phyloP scores from a whole-genome alignment of 2,113 vertebrate genomes.

The Redunca redunca region DNA sequence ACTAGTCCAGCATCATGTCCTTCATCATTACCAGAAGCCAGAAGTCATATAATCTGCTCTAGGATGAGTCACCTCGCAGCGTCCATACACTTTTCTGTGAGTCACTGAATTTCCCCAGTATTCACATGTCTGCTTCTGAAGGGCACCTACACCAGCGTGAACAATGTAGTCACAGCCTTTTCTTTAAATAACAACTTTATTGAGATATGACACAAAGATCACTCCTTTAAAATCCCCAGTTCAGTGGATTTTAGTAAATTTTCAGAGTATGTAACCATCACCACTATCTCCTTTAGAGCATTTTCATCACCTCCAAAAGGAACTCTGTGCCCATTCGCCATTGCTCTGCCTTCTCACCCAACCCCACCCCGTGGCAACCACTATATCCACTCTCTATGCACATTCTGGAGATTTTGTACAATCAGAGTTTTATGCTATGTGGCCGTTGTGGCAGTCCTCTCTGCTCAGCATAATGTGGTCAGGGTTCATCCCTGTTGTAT shows the following conservation, averaged over 20 bases:
- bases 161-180: not conserved
- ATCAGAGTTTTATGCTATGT: rapidly evolving
- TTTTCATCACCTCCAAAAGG: not conserved
- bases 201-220: not conserved
- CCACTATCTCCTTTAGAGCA: rapidly evolving
- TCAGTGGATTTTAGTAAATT: not conserved
- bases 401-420: rapidly evolving
- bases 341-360: rapidly evolving
- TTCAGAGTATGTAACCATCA: too few species aligned
- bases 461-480: rapidly evolving
- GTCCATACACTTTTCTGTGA: rapidly evolving
- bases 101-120: not conserved
- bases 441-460: not conserved
- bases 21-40: not conserved
- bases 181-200: not conserved
- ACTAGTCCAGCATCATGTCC: rapidly evolving
- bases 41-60: not conserved
- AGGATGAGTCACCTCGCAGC: not conserved
- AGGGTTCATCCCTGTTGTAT: rapidly evolving
- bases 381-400: rapidly evolving
- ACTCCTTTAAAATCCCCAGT: rapidly evolving
- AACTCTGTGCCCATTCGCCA: rapidly evolving
- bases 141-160: not conserved
- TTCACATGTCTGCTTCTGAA: not conserved
- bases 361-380: rapidly evolving